A percentile compares a stretch with the other conserved stretches of the same genome.
Evolutionary conservation across 1,140 invertebrate genomes (phyloP).

Genomic region (Ptiloglossa arizonensis): DNA sequence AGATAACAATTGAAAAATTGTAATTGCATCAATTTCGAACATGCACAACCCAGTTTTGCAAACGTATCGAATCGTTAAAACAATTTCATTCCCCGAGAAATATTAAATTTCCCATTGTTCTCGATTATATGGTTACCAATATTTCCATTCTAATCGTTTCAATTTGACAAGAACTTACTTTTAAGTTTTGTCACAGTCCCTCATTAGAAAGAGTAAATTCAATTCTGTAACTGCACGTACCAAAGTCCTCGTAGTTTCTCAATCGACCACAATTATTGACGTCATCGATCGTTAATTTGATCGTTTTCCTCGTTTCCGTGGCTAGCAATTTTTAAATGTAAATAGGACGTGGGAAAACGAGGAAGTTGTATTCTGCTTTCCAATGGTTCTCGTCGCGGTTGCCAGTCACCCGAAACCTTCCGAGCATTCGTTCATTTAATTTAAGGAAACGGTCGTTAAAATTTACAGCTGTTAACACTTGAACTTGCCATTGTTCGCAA

Average conservation of each 20-base stretch:
- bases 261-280: neutral
- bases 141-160: no score
- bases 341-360: conserved; percentile 9
- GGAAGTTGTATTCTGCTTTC: conserved; percentile 24
- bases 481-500: neutral
- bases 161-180: no score
- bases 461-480: conserved; percentile 18
- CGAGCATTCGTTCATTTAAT: neutral
- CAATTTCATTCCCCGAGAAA: no score
- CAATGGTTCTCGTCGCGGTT: neutral
- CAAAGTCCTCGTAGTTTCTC: neutral
- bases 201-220: neutral
- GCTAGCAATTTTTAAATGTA: neutral
- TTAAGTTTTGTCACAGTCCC: no score
- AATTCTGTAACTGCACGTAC: neutral
- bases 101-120: no score
- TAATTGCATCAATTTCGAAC: no score
- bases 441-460: conserved; percentile 4
- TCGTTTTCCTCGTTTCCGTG: neutral
- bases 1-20: no score
- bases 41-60: no score
- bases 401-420: conserved; percentile 14
- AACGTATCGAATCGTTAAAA: no score
- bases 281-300: no score
- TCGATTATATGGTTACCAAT: no score